These are phyloP conservation scores for Drosophila tani DNA, from an alignment of 1,140 invertebrate species.

Conservation along the genomic window DNA sequence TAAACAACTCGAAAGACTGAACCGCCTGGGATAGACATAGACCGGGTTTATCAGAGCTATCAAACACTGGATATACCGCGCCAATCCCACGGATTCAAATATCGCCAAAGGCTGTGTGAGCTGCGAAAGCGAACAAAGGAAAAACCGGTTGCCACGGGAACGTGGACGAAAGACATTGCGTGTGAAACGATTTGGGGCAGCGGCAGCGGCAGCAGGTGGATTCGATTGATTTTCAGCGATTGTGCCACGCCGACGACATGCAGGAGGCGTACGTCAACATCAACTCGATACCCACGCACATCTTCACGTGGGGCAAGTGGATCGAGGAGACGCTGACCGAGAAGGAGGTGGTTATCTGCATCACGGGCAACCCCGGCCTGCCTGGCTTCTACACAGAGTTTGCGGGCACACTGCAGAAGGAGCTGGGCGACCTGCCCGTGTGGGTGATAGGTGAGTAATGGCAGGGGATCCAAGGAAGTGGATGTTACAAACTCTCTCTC, in stretches of 20 bases:
- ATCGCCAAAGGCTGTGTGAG: neutral
- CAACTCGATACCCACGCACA: conserved; percentile 88
- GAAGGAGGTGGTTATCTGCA: conserved; percentile 86
- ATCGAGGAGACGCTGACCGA: conserved; percentile 87
- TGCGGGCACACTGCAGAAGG: conserved; percentile 87
- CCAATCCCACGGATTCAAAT: conserved; percentile 31
- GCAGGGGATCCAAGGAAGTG: neutral
- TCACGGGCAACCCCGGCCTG: conserved; percentile 90
- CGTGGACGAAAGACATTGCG: conserved; percentile 13
- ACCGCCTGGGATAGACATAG: neutral
- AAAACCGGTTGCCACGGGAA: conserved; percentile 65
- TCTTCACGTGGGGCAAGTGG: conserved; percentile 89
- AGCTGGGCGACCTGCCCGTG: conserved; percentile 87
- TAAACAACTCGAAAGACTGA: conserved; percentile 2
- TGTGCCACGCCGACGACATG: conserved; percentile 84
- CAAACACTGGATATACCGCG: conserved; percentile 30
- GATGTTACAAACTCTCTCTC: neutral
- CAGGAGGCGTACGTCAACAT: conserved; percentile 87
- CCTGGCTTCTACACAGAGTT: conserved; percentile 91
- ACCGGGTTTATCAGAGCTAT: conserved; percentile 30
- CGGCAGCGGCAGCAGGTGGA: conserved; percentile 4
- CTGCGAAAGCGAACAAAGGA: conserved; percentile 9
- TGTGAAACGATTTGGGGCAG: conserved; percentile 22
- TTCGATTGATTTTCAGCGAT: conserved; percentile 55
- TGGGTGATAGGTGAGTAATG: conserved; percentile 86